Percentiles rank a stretch among this genome's conserved stretches.
phyloP scores from a whole-genome alignment of 2,797 vertebrate species.

The Cottoperca gobio region DNA sequence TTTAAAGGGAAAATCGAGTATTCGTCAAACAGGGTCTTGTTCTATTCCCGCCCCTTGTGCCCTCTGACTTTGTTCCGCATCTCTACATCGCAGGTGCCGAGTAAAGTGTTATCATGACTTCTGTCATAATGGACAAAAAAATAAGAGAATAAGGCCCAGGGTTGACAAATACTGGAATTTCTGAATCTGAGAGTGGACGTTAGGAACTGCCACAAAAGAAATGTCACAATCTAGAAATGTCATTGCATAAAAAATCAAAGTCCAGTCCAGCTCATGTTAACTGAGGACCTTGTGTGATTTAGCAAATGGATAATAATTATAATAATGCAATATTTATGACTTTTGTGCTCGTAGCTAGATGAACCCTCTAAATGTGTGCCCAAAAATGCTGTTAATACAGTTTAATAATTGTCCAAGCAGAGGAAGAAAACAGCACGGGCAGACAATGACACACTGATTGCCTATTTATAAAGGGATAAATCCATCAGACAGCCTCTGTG shows the following conservation, averaged over 20 bases:
- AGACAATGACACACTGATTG: no score
- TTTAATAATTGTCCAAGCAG: not conserved
- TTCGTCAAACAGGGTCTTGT: not conserved
- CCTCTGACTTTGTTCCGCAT: not conserved
- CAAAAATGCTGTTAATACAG: not conserved
- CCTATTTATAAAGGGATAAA: not conserved
- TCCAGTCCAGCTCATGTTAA: conserved; percentile 32
- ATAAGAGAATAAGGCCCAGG: not conserved
- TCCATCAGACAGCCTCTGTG: not conserved
- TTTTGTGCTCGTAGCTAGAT: no score
- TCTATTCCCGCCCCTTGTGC: not conserved
- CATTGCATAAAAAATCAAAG: conserved; percentile 11
- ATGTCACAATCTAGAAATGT: not conserved
- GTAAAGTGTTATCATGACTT: not conserved
- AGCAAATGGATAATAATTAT: not conserved
- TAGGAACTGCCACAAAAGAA: conserved; percentile 3
- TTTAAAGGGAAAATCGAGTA: conserved; percentile 17
- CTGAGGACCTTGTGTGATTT: not conserved
- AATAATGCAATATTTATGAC: not conserved
- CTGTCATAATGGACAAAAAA: not conserved
- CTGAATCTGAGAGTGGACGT: conserved; percentile 4
- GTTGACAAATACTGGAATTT: conserved; percentile 4
- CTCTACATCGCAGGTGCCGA: not conserved
- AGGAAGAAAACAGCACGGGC: not conserved
- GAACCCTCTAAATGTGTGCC: not conserved